Conservation (phyloP, 2,113 vertebrate species). For the Ovis canadensis region DNA sequence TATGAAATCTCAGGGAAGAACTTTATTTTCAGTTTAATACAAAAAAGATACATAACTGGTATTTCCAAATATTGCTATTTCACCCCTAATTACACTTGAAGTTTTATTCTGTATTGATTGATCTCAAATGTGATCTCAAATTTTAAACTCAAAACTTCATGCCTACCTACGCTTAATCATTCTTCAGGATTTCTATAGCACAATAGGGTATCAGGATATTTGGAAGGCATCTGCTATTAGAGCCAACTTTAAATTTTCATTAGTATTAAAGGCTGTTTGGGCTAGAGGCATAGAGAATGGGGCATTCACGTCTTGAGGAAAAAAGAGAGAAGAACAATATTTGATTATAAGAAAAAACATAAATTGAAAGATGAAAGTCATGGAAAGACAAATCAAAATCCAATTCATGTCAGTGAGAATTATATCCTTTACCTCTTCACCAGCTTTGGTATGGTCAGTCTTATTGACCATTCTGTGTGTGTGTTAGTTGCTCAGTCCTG, state of each 20-base stretch:
- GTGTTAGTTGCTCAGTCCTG: background rate
- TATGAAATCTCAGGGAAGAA: background rate
- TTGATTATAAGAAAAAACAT: background rate
- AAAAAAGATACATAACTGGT: background rate
- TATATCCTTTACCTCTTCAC: background rate
- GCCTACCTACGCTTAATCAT: background rate
- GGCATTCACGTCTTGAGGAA: background rate
- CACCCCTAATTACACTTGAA: background rate
- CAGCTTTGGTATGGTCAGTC: background rate
- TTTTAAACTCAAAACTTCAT: background rate
- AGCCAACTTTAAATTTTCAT: background rate
- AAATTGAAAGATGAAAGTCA: background rate
- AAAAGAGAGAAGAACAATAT: background rate
- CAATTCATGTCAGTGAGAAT: background rate
- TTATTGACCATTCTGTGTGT: background rate
- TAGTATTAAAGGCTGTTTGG: background rate
- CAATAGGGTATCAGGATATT: background rate
- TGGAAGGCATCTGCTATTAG: background rate
- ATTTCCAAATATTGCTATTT: background rate
- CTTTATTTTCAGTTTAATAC: constrained; percentile 10
- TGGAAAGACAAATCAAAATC: background rate
- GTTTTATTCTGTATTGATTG: background rate
- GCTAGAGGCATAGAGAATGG: background rate
- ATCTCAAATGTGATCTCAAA: background rate
- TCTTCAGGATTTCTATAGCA: background rate